These are phyloP conservation scores for Morpho achilles DNA, from an alignment of 2,888 invertebrate genomes.

Conservation along the genomic window DNA sequence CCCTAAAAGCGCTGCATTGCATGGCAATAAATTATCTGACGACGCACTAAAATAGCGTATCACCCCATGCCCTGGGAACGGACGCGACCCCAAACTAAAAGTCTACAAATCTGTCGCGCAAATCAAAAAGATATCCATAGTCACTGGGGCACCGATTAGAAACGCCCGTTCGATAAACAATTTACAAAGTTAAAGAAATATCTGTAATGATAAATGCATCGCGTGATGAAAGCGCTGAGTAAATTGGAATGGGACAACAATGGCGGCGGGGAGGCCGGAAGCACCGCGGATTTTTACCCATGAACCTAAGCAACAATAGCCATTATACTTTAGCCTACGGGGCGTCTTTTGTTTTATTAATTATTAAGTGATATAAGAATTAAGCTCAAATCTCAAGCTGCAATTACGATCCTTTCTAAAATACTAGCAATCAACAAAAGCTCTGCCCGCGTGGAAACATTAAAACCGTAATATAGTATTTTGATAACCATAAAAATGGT, in stretches of 20 bases:
- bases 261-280: constrained; percentile 53
- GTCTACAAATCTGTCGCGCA: constrained; percentile 67
- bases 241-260: constrained; percentile 63
- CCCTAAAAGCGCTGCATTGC: constrained; percentile 69
- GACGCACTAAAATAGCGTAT: constrained; percentile 75
- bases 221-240: constrained; percentile 58
- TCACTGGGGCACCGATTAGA: constrained; percentile 58
- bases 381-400: constrained; percentile 58
- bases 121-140: constrained; percentile 72
- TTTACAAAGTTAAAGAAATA: constrained; percentile 59
- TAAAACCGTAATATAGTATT: too few relatives aligned
- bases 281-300: constrained; percentile 65
- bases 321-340: constrained; percentile 53
- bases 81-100: constrained; percentile 57
- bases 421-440: constrained; percentile 3
- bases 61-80: constrained; percentile 75
- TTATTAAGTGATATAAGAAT: constrained; percentile 70
- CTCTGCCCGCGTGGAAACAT: not conserved
- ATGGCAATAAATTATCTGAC: constrained; percentile 72
- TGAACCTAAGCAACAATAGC: constrained; percentile 62
- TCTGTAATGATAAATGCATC: constrained; percentile 57
- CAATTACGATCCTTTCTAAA: constrained; percentile 46
- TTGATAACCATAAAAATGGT: too few relatives aligned
- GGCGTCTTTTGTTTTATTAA: constrained; percentile 70
- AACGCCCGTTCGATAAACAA: constrained; percentile 70